phyloP scores from a whole-genome alignment of 2,113 vertebrate species.

The Callocephalon fimbriatum region DNA sequence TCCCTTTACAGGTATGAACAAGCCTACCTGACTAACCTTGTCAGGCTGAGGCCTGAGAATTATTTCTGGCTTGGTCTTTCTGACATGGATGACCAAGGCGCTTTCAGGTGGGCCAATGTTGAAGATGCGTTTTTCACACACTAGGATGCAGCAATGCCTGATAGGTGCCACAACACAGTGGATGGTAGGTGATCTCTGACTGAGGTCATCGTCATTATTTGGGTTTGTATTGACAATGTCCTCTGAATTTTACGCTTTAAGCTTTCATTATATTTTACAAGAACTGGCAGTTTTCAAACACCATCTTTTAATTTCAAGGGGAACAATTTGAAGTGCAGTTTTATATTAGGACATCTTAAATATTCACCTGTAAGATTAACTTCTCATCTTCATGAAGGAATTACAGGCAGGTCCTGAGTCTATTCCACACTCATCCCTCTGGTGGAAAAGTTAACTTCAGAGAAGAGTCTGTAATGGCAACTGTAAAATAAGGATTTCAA shows the following conservation, averaged over 20 bases:
- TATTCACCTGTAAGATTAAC: neutral
- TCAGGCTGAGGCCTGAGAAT: slow-evolving; percentile 88
- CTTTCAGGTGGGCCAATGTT: slow-evolving; percentile 81
- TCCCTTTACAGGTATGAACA: slow-evolving; percentile 86
- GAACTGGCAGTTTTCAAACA: neutral
- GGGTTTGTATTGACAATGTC: neutral
- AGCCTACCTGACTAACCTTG: slow-evolving; percentile 87
- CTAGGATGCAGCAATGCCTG: slow-evolving; percentile 90
- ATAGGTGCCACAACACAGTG: slow-evolving; percentile 51
- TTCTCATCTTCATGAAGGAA: neutral
- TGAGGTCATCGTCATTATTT: fast-evolving
- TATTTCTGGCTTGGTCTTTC: slow-evolving; percentile 93
- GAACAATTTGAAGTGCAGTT: neutral
- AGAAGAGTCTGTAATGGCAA: neutral
- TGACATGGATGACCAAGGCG: slow-evolving; percentile 74
- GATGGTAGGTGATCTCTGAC: neutral
- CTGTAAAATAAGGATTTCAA: neutral
- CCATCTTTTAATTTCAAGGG: neutral
- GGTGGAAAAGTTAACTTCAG: neutral
- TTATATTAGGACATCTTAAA: neutral
- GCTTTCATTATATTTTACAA: neutral
- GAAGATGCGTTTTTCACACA: slow-evolving; percentile 84
- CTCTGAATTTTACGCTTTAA: neutral
- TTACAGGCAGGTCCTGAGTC: neutral
- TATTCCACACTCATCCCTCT: neutral